Conservation (phyloP, 2,113 vertebrate genomes). For the Macaca nemestrina region DNA sequence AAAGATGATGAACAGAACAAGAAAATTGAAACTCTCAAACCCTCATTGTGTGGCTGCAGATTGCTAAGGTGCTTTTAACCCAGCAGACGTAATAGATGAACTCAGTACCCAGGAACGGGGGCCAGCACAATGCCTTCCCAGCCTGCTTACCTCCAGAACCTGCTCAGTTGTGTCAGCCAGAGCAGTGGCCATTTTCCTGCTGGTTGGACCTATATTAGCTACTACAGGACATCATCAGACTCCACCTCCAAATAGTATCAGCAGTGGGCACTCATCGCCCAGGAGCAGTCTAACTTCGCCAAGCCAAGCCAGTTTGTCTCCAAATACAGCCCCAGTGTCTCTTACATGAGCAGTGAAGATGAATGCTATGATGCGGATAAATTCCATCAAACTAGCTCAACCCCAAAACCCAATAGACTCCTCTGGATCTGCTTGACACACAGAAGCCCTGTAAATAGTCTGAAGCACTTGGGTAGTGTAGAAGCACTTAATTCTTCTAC, state of each 20-base stretch:
- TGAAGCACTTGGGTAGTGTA: constrained; percentile 88
- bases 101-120: constrained; percentile 86
- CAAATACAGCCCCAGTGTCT: constrained; percentile 90
- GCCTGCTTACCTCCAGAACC: constrained; percentile 84
- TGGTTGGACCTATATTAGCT: constrained; percentile 89
- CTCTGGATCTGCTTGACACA: constrained; percentile 82
- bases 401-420: constrained; percentile 88
- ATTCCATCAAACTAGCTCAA: constrained; percentile 89
- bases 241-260: constrained; percentile 91
- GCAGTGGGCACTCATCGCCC: constrained; percentile 88
- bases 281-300: constrained; percentile 89
- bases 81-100: constrained; percentile 88
- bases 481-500: constrained; percentile 91
- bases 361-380: constrained; percentile 91
- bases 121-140: constrained; percentile 89
- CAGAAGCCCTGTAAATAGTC: constrained; percentile 82
- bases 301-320: constrained; percentile 88
- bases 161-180: constrained; percentile 83
- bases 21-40: constrained; percentile 85
- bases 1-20: constrained; percentile 93
- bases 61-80: constrained; percentile 92
- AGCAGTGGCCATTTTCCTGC: constrained; percentile 90
- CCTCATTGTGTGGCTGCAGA: constrained; percentile 91
- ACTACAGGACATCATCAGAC: constrained; percentile 89
- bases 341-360: constrained; percentile 91